phyloP scores from a whole-genome alignment of 53 echinoderm and acorn worm species.

The Crossaster papposus region DNA sequence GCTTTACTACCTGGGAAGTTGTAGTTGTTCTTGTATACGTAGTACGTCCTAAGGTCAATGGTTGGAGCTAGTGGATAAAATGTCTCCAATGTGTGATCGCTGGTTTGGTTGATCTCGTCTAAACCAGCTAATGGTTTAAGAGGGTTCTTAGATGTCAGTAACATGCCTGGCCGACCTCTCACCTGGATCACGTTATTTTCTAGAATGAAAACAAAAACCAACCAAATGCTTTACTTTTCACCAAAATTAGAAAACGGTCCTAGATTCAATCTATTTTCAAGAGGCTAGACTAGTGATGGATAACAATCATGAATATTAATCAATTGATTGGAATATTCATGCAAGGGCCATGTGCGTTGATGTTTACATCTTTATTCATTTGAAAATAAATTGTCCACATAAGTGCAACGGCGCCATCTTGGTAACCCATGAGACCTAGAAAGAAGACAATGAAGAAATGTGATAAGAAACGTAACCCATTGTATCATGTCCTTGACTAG shows the following conservation, averaged over 20 bases:
- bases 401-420: no score
- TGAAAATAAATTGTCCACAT: no score
- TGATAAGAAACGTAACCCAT: no score
- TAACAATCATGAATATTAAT: no score
- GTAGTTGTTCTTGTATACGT: constrained; percentile 74
- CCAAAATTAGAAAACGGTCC: no score
- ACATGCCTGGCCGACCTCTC: constrained; percentile 73
- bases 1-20: constrained; percentile 74
- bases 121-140: constrained; percentile 61
- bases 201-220: constrained; percentile 23
- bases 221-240: not conserved
- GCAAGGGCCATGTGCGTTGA: no score
- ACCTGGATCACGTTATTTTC: constrained; percentile 81
- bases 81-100: constrained; percentile 49
- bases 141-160: constrained; percentile 73
- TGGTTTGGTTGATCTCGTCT: constrained; percentile 75
- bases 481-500: not conserved
- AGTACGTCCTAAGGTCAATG: constrained; percentile 62
- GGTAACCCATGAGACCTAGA: no score
- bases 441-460: no score
- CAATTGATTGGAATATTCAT: no score
- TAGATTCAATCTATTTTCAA: no score
- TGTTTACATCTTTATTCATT: no score
- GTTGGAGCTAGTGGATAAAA: constrained; percentile 88
- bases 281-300: no score